A percentile compares a stretch with the other conserved stretches of the same genome.
These are phyloP conservation scores for Pecten maximus DNA, from an alignment of 2,888 invertebrate genomes.

Conservation along the genomic window DNA sequence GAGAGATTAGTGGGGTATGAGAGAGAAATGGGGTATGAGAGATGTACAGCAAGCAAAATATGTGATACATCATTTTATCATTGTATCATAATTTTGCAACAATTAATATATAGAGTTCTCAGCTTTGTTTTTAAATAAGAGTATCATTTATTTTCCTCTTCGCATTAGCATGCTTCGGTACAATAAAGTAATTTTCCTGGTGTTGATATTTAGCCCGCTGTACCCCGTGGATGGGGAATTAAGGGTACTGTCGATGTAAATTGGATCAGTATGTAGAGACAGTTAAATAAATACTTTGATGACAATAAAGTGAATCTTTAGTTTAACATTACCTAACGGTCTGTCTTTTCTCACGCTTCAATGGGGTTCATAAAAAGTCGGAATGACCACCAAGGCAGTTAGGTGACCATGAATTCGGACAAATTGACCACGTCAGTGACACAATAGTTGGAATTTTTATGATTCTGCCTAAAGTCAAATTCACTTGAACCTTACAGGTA, in stretches of 20 bases:
- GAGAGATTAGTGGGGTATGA: too few species aligned
- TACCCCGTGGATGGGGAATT: too few species aligned
- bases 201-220: too few species aligned
- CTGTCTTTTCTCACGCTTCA: constrained; percentile 11
- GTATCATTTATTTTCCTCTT: too few species aligned
- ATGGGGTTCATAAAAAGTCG: not conserved
- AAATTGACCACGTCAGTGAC: not conserved
- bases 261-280: not conserved
- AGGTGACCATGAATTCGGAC: constrained; percentile 11
- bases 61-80: too few species aligned
- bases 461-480: not conserved
- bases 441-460: constrained; percentile 29
- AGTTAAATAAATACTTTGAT: not conserved
- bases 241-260: not conserved
- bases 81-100: too few species aligned
- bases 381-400: constrained; percentile 25
- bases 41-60: too few species aligned
- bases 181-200: too few species aligned
- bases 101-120: too few species aligned
- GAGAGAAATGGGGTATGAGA: too few species aligned
- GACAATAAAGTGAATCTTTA: not conserved
- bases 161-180: too few species aligned
- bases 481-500: constrained; percentile 1
- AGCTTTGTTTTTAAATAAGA: too few species aligned
- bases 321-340: not conserved